Evolutionary conservation across 2,797 vertebrate species (phyloP).

Genomic region (Lutjanus argentimaculatus): DNA sequence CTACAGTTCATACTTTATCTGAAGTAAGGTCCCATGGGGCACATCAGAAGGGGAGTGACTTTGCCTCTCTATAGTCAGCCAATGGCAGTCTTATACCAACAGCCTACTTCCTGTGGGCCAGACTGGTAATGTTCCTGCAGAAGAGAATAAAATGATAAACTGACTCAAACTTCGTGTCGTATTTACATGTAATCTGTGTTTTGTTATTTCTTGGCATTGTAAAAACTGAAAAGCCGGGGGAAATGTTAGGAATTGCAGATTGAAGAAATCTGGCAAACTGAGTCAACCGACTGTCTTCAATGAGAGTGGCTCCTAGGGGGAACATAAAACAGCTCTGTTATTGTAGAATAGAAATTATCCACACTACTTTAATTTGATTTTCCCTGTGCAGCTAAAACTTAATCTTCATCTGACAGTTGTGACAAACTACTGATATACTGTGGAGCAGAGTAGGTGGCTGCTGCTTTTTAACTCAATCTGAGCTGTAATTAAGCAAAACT

Average conservation of each 20-base stretch:
- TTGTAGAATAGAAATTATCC: constrained; percentile 54
- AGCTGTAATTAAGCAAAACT: constrained; percentile 30
- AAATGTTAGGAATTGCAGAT: constrained; percentile 39
- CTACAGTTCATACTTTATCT: too few relatives aligned
- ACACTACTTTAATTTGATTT: constrained; percentile 54
- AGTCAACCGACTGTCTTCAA: constrained; percentile 37
- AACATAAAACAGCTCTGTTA: constrained; percentile 64
- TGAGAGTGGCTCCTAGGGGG: constrained; percentile 41
- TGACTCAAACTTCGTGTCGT: constrained; percentile 10
- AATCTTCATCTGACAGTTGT: constrained; percentile 44
- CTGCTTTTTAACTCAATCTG: constrained; percentile 22
- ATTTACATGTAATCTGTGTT: constrained; percentile 45
- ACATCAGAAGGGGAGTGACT: too few relatives aligned
- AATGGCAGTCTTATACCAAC: too few relatives aligned
- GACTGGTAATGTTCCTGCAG: neutral
- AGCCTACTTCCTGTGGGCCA: too few relatives aligned
- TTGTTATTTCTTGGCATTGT: constrained; percentile 40
- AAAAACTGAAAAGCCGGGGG: constrained; percentile 22
- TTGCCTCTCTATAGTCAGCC: too few relatives aligned
- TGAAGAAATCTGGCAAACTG: constrained; percentile 48
- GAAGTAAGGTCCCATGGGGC: too few relatives aligned
- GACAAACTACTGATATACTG: constrained; percentile 39
- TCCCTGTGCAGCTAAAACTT: constrained; percentile 28
- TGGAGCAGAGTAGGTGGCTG: constrained; percentile 19
- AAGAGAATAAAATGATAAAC: neutral